These are phyloP conservation scores for Nanorana parkeri DNA, from an alignment of 2,113 vertebrate genomes.

Conservation along the genomic window DNA sequence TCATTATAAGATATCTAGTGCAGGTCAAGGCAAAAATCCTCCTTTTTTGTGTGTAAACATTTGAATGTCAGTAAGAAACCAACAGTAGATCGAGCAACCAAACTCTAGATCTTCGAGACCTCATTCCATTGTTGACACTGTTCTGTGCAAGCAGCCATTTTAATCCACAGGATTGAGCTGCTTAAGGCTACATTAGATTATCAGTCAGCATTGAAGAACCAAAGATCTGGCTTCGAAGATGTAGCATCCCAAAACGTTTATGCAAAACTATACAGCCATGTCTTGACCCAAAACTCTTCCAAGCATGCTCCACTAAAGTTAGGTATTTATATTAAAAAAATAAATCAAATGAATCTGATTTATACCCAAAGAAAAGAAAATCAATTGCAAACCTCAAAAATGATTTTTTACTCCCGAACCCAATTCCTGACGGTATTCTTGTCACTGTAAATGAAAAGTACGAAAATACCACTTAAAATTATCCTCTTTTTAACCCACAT, in stretches of 20 bases:
- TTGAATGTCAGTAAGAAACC: not conserved
- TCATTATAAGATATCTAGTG: constrained; percentile 36
- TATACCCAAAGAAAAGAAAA: not conserved
- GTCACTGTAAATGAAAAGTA: constrained; percentile 68
- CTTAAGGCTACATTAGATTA: constrained; percentile 9
- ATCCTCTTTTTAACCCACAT: constrained; percentile 73
- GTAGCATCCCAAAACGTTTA: no score
- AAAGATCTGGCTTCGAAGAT: not conserved
- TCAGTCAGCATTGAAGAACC: constrained; percentile 4
- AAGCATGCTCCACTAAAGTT: constrained; percentile 29
- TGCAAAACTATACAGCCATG: constrained; percentile 4
- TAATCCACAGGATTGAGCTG: constrained; percentile 50
- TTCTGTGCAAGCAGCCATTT: constrained; percentile 27
- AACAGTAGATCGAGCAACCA: not conserved
- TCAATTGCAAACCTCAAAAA: not conserved
- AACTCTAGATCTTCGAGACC: not conserved
- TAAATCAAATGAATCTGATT: not conserved
- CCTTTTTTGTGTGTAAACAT: constrained; percentile 38
- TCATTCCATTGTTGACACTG: not conserved
- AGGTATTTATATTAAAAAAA: constrained; percentile 6
- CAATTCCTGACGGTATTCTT: not conserved
- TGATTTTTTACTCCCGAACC: not conserved
- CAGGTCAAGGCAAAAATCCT: constrained; percentile 20
- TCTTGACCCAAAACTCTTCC: constrained; percentile 13
- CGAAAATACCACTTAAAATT: constrained; percentile 78